Percentiles rank a stretch among this genome's conserved stretches.
Conservation (phyloP, 2,888 invertebrate species). For the Seira sanloemensis region DNA sequence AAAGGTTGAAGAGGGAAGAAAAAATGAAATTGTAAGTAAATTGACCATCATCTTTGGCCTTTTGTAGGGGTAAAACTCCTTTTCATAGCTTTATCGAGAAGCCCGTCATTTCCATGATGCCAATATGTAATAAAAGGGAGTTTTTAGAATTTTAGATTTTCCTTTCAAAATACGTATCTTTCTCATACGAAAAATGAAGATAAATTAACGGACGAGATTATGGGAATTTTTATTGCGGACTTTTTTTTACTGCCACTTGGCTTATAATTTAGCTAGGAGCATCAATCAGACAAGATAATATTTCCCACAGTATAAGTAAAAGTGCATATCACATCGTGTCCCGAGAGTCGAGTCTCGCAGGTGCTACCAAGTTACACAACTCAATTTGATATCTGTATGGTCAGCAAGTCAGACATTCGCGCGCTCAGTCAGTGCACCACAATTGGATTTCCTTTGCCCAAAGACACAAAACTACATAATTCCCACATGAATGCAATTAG, state of each 20-base stretch:
- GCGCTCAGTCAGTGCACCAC: neutral
- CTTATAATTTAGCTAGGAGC: neutral
- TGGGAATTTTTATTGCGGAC: constrained; percentile 3
- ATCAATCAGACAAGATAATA: neutral
- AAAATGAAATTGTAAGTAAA: neutral
- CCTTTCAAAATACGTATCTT: no score
- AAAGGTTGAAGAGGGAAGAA: neutral
- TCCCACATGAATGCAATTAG: constrained; percentile 6
- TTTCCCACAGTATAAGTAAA: constrained; percentile 17
- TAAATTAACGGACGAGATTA: neutral
- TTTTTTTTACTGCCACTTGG: neutral
- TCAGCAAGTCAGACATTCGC: constrained; percentile 1
- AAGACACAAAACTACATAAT: neutral
- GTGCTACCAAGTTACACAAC: constrained; percentile 1
- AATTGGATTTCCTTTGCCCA: neutral
- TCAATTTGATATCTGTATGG: neutral
- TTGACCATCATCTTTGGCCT: neutral
- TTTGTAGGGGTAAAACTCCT: neutral
- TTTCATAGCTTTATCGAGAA: no score
- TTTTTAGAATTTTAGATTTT: no score
- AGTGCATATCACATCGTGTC: neutral
- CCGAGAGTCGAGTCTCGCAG: neutral
- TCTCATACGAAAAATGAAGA: no score
- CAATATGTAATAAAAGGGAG: no score
- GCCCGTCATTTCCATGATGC: no score